Conservation (phyloP, 2,113 vertebrate species). For the Mola mola region DNA sequence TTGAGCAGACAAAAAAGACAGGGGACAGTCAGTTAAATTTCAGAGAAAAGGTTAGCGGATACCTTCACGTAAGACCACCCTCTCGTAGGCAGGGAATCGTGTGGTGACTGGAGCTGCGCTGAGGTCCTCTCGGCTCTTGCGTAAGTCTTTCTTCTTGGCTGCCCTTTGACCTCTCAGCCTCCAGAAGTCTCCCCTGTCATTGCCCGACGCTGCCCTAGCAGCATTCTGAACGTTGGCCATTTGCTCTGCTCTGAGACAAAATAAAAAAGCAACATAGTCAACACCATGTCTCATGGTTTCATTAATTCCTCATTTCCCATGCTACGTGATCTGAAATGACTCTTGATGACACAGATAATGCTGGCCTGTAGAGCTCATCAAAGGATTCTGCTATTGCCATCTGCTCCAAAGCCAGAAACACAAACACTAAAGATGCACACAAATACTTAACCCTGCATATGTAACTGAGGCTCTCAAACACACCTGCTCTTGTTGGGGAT, state of each 20-base stretch:
- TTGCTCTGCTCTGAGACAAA: conserved; percentile 89
- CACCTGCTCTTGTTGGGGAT: conserved; percentile 99
- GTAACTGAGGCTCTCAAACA: too few species aligned
- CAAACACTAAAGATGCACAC: neutral
- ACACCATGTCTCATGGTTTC: too few species aligned
- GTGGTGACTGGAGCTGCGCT: conserved; percentile 85
- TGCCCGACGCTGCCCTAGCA: conserved; percentile 85
- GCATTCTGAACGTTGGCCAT: conserved; percentile 95
- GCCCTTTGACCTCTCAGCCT: conserved; percentile 94
- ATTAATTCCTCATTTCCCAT: neutral
- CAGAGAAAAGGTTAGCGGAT: neutral
- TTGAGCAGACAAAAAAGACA: too few species aligned
- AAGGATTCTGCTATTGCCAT: too few species aligned
- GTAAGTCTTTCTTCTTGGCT: conserved; percentile 91
- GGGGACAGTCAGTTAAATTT: neutral
- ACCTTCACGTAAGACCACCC: conserved; percentile 94
- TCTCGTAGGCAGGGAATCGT: conserved; percentile 94
- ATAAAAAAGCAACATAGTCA: neutral
- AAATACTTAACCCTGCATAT: neutral
- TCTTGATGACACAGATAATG: neutral
- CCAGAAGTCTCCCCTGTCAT: conserved; percentile 97
- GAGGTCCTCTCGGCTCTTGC: conserved; percentile 94
- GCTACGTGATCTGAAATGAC: neutral
- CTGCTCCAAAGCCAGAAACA: neutral
- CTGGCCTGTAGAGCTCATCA: too few species aligned